Base-by-base conservation (phyloP, 2,888 invertebrate genomes). In the Pterobdella sp. region DNA sequence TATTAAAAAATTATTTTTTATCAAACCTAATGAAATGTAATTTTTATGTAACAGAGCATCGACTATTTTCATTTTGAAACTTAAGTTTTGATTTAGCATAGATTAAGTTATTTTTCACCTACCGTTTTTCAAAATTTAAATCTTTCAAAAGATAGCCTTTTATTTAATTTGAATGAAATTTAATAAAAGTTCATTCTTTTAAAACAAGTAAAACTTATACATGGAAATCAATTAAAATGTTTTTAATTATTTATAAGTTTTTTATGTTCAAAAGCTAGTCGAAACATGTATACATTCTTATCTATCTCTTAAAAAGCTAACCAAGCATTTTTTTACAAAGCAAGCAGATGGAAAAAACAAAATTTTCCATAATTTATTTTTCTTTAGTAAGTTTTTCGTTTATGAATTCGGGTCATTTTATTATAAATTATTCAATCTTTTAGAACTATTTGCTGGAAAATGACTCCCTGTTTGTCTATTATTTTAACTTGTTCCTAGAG, bases 211-310 rank as follows among this genome's bases (percentile, higher is more conserved):
- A n/a, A n/a, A n/a, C n/a, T n/a, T n/a, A n/a, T n/a, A n/a, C n/a
- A n/a, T n/a, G n/a, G n/a, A n/a, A n/a, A n/a, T n/a, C n/a, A n/a
- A n/a, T n/a, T 42, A 18, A 42, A 42, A 42, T 14, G 42, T 42
- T 42, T 14, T 42, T 42, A 42, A 42, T 42, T 42, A 42, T 42
- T 42, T 42, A 42, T 18, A 42, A 42, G 7, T 14, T 42, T 42
- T 42, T 42, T 42, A 42, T 42, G 18, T 42, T 42, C 42, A 42
- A 42, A 7, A 18, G 42, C 60, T 26, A 4, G 60, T 56, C 26
- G 60, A 56, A 56, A 56, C 60, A 56, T 56, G 60, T 14, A 42
- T 42, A 14, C 49, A 42, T 7, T 42, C 49, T 42, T 42, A 42
- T 42, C 49, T 7, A n/a, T n/a, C n/a, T n/a, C n/a, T n/a, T n/a